A percentile compares a stretch with the other conserved stretches of the same genome.
phyloP scores from a whole-genome alignment of 2,888 invertebrate species.

The Eremobia ochroleuca region DNA sequence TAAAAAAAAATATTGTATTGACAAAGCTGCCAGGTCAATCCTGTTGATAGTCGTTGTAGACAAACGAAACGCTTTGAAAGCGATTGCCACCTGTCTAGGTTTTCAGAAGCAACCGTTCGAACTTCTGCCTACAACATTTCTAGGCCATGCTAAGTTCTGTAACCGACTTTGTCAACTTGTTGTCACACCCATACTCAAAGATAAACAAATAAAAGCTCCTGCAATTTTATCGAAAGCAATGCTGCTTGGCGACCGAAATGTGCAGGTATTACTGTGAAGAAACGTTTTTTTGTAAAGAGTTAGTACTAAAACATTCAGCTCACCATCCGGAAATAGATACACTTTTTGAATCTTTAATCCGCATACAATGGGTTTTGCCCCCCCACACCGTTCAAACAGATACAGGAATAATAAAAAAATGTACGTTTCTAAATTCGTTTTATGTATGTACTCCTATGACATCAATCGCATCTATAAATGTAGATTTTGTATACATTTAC shows the following conservation, averaged over 20 bases:
- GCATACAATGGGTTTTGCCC: not conserved
- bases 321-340: not conserved
- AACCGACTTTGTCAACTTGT: no score
- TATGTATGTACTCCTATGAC: conserved; percentile 73
- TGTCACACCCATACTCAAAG: not conserved
- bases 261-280: not conserved
- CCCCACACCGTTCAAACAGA: conserved; percentile 44
- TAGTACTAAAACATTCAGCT: not conserved
- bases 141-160: no score
- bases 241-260: not conserved
- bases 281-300: not conserved
- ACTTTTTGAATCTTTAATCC: conserved; percentile 12
- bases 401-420: conserved; percentile 42
- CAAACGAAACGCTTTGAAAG: not conserved
- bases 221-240: conserved; percentile 13
- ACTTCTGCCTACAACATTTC: not conserved
- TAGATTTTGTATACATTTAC: conserved; percentile 69
- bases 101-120: not conserved
- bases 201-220: conserved; percentile 10
- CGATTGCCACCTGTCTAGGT: no score
- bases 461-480: conserved; percentile 79
- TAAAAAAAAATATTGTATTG: not conserved
- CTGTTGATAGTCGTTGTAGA: not conserved
- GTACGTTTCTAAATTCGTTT: conserved; percentile 30
- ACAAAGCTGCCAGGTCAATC: not conserved